Conservation (phyloP, 2,888 invertebrate genomes). For the Silvanus unidentatus region DNA sequence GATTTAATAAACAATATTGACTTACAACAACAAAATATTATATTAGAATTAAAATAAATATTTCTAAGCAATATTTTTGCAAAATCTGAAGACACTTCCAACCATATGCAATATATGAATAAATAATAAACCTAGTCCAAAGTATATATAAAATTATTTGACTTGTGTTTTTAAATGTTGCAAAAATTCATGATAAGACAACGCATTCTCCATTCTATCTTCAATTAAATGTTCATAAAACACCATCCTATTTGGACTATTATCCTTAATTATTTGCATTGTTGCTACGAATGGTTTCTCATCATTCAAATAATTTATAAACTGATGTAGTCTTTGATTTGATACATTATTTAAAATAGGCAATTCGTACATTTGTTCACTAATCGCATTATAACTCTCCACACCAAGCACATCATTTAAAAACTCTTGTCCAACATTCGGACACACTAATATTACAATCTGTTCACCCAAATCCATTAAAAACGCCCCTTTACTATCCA, state of each 20-base stretch:
- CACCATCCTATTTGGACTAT: conserved; percentile 71
- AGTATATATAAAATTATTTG: conserved; percentile 55
- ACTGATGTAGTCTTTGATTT: conserved; percentile 69
- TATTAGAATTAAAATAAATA: too few species aligned
- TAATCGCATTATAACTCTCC: conserved; percentile 63
- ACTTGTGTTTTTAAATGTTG: conserved; percentile 89
- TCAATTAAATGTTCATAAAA: conserved; percentile 90
- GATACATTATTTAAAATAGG: conserved; percentile 72
- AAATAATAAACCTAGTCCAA: neutral
- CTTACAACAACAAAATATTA: too few species aligned
- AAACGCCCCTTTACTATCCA: conserved; percentile 85
- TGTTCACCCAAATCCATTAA: conserved; percentile 81
- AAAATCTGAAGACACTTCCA: conserved; percentile 14
- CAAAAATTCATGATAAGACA: conserved; percentile 97
- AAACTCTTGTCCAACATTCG: conserved; percentile 67
- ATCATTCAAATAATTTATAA: conserved; percentile 77
- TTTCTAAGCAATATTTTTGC: conserved; percentile 34
- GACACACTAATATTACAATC: conserved; percentile 79
- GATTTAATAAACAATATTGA: too few species aligned
- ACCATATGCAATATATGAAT: too few species aligned
- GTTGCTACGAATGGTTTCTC: conserved; percentile 76
- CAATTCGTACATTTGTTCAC: conserved; percentile 70
- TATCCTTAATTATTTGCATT: conserved; percentile 83
- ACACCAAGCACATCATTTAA: conserved; percentile 75
- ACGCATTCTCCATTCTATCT: conserved; percentile 87